Conservation (phyloP, 2,113 vertebrate species). For the Chaetorhynchus papuensis region DNA sequence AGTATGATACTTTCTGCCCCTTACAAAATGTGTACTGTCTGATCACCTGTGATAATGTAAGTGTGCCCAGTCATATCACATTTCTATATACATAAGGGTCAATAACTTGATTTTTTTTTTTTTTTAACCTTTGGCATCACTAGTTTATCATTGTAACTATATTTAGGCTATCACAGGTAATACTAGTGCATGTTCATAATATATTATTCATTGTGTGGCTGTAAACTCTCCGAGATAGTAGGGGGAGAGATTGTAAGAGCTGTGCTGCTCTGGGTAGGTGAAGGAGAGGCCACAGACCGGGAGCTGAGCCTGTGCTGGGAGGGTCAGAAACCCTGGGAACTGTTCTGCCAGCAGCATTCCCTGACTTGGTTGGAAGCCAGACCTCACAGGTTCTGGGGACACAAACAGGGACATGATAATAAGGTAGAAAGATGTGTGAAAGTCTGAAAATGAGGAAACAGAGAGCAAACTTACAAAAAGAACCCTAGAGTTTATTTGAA, state of each 20-base stretch:
- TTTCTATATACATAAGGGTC: accelerated
- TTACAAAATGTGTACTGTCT: conserved; percentile 87
- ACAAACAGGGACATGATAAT: accelerated
- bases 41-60: conserved; percentile 89
- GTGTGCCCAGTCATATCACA: conserved; percentile 32
- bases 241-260: accelerated
- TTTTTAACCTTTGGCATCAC: not conserved
- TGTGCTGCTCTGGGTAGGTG: not conserved
- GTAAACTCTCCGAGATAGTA: not conserved
- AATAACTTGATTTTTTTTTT: not conserved
- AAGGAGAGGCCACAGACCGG: not conserved
- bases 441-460: not conserved
- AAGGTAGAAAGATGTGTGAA: not conserved
- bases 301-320: not conserved
- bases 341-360: not conserved
- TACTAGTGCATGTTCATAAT: not conserved
- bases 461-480: not conserved
- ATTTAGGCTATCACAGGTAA: not conserved
- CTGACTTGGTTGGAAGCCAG: not conserved
- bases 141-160: not conserved
- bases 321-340: not conserved
- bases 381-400: not conserved
- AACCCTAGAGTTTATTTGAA: not conserved
- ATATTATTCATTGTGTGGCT: not conserved
- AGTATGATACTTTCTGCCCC: conserved; percentile 94